Percentiles rank a stretch among this genome's conserved stretches.
Evolutionary conservation across 2,888 invertebrate genomes (phyloP).

Genomic region (Nasonovia ribisnigri): DNA sequence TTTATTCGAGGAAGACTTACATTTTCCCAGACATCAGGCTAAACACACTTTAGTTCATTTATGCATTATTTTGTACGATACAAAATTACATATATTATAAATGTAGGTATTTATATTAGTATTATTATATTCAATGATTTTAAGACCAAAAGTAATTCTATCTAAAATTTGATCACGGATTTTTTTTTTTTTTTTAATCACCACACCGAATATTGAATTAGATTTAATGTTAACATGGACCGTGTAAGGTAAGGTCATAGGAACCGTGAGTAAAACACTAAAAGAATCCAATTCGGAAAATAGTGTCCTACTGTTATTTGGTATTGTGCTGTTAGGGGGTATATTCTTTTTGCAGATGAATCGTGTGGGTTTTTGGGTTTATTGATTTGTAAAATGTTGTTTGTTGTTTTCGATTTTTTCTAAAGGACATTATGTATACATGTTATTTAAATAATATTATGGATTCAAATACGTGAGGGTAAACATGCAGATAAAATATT

Average conservation of each 20-base stretch:
- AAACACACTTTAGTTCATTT: neutral
- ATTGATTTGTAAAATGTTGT: constrained; percentile 1
- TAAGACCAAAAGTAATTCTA: neutral
- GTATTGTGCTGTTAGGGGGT: neutral
- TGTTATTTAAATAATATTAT: neutral
- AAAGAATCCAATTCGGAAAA: neutral
- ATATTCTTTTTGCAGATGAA: neutral
- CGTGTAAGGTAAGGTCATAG: neutral
- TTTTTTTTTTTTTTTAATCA: neutral
- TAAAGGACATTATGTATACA: neutral
- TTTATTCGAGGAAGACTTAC: neutral
- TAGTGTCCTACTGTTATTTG: neutral
- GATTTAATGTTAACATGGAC: neutral
- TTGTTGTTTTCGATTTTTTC: neutral
- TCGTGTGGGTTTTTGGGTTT: neutral
- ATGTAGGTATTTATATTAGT: neutral
- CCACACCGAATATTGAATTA: neutral
- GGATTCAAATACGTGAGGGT: constrained; percentile 2
- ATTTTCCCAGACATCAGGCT: neutral
- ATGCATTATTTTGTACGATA: neutral
- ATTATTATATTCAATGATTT: neutral
- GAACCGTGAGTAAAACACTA: neutral
- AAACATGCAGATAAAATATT: neutral
- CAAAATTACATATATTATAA: neutral
- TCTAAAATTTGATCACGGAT: neutral